Conservation (phyloP, 1,140 invertebrate species). For the Drosophila cardini region DNA sequence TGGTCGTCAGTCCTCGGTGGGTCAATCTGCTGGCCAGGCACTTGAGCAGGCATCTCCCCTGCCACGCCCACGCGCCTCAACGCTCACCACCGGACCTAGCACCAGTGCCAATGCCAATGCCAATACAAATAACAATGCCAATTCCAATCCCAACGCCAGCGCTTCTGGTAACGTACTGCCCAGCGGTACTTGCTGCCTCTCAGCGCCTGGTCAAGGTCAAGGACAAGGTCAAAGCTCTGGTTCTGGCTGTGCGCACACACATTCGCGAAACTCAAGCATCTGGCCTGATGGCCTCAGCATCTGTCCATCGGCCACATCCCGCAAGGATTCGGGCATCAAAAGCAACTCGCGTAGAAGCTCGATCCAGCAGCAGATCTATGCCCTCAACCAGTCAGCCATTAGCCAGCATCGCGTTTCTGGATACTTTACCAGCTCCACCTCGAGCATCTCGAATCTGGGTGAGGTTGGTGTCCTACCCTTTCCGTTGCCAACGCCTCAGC, state of each 20-base stretch:
- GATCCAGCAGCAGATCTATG: slow-evolving; percentile 91
- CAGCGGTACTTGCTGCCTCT: slow-evolving; percentile 33
- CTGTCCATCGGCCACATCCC: slow-evolving; percentile 90
- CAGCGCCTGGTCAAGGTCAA: slow-evolving; percentile 11
- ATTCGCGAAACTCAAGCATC: slow-evolving; percentile 74
- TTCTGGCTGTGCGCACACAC: slow-evolving; percentile 27
- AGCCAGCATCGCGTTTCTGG: slow-evolving; percentile 93
- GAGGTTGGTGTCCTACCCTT: slow-evolving; percentile 47
- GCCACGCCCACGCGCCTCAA: slow-evolving; percentile 86
- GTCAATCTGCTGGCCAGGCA: slow-evolving; percentile 45
- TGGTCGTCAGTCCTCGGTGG: slow-evolving; percentile 80
- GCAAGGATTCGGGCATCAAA: slow-evolving; percentile 94
- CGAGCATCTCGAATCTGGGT: slow-evolving; percentile 86
- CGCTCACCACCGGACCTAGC: slow-evolving; percentile 73
- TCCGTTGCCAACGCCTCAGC: slow-evolving; percentile 40
- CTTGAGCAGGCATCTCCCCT: slow-evolving; percentile 84
- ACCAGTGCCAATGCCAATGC: slow-evolving; percentile 33
- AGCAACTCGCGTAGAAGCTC: slow-evolving; percentile 93
- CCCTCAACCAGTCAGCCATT: slow-evolving; percentile 88
- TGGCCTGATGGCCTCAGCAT: slow-evolving; percentile 88
- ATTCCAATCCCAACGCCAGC: background rate
- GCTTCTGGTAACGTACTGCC: too few species aligned
- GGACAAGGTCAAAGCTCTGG: background rate
- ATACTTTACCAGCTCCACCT: slow-evolving; percentile 93
- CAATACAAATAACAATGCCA: slow-evolving; percentile 18